phyloP scores from a whole-genome alignment of 1,140 invertebrate species.

The Zelostemma sp. region DNA sequence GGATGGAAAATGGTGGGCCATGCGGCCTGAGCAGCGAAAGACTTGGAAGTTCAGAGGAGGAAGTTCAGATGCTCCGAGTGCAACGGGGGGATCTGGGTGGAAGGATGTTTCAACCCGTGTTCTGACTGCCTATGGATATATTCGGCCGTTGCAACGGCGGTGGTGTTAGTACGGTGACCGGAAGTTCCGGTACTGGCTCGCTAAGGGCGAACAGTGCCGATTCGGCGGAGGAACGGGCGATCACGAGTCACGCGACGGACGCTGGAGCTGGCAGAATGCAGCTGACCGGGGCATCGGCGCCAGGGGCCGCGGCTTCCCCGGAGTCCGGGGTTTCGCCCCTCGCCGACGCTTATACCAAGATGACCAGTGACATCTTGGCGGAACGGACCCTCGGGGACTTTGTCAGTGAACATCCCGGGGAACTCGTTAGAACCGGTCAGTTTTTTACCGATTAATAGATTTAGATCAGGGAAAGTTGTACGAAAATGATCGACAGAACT shows the following conservation, averaged over 20 bases:
- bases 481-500: too few relatives aligned
- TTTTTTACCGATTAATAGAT: too few relatives aligned
- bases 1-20: conserved; percentile 16
- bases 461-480: too few relatives aligned
- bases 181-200: conserved; percentile 51
- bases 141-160: conserved; percentile 68
- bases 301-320: conserved; percentile 67
- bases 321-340: conserved; percentile 72
- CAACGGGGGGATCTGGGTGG: conserved; percentile 52
- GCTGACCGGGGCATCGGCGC: conserved; percentile 67
- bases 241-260: conserved; percentile 48
- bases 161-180: conserved; percentile 58
- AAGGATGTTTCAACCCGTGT: conserved; percentile 63
- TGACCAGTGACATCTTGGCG: conserved; percentile 88
- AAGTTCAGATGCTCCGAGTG: conserved; percentile 11
- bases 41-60: too few relatives aligned
- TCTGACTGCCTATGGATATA: conserved; percentile 70
- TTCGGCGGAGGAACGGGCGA: conserved; percentile 43
- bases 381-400: conserved; percentile 91
- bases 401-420: conserved; percentile 89
- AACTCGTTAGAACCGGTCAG: conserved; percentile 89
- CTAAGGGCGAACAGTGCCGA: conserved; percentile 44
- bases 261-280: conserved; percentile 64
- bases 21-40: conserved; percentile 20
- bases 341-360: conserved; percentile 88